Base-by-base conservation (phyloP, 2,113 vertebrate species). In the Tringa solitaria region DNA sequence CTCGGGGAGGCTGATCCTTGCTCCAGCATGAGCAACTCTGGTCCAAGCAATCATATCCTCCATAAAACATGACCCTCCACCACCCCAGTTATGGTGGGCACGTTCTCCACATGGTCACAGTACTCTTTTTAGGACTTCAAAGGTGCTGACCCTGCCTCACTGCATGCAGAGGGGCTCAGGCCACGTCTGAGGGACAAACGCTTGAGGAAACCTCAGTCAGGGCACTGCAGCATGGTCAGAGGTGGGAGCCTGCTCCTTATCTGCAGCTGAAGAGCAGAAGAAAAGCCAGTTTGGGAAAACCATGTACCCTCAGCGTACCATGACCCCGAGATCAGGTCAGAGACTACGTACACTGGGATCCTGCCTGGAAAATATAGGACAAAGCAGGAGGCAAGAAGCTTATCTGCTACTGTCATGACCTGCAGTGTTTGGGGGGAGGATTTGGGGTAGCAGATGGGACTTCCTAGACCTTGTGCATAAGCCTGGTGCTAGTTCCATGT, bases 361-460 rank as follows among this genome's bases (percentile, higher is more conserved):
- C 75, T 70, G 64, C 30, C 39, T 3, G 2, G 51, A 61, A 84
- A 94, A 92, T 37, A 39, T 3, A 56, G 15, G 50, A 37, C 33
- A 28, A 89, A 67, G 35, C 68, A 79, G 57, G 33, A 73, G 70
- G 83, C 37, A 48, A 87, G 53, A 72, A 83, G 74, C 53, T 84
- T 93, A 57, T 56, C 64, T 80, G 75, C n/a, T 67, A 64, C 50
- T 79, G 51, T 43, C 6, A 0, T 59, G 60, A 82, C n/a, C 79
- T 93, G 43, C 37, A 30, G 82, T 24, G 27, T 60, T 85, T 86
- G 21, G 33, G 32, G 54, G n/a, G 4, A 91, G 60, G 73, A 91
- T 75, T 22, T 91, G 78, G 82, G 83, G 73, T n/a, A 86, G 63
- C 88, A 95, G 83, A 81, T 81, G 68, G 65, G 53, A 80, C 81